A percentile compares a stretch with the other conserved stretches of the same genome.
Conservation (phyloP, 2,113 vertebrate genomes). For the Notiomystis cincta region DNA sequence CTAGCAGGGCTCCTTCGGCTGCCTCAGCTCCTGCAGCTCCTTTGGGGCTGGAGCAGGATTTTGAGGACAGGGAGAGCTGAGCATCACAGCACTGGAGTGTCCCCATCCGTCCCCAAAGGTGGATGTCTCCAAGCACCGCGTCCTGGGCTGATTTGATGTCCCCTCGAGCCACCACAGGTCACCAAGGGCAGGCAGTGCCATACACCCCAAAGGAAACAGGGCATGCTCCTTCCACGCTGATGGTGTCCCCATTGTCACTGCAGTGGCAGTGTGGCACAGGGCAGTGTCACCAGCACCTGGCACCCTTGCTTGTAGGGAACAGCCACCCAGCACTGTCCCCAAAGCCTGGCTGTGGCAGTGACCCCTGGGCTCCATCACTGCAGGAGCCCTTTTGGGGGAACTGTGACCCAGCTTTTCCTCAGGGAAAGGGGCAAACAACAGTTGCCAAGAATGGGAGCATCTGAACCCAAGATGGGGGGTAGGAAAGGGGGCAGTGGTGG, state of each 20-base stretch:
- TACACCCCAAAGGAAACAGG: not conserved
- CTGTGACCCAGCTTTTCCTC: not conserved
- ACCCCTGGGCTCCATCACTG: not conserved
- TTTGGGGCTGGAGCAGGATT: not conserved
- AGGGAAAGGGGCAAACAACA: not conserved
- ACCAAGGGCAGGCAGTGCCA: not conserved
- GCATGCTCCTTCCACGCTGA: not conserved
- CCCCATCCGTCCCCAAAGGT: not conserved
- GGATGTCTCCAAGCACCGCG: fast-evolving
- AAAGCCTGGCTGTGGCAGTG: not conserved
- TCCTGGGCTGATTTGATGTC: no score
- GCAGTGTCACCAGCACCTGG: no score
- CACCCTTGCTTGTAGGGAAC: not conserved
- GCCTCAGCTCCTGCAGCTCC: not conserved
- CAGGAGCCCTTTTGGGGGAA: not conserved
- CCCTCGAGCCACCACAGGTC: not conserved
- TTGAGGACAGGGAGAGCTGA: not conserved
- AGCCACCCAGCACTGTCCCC: not conserved
- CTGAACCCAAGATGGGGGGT: fast-evolving
- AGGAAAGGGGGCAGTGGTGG: not conserved
- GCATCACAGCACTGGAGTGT: fast-evolving
- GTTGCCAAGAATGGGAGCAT: not conserved
- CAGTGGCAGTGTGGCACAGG: not conserved
- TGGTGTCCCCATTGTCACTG: not conserved
- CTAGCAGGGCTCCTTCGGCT: not conserved